Evolutionary conservation across 2,888 invertebrate species (phyloP).

Genomic region (Spodoptera picta): DNA sequence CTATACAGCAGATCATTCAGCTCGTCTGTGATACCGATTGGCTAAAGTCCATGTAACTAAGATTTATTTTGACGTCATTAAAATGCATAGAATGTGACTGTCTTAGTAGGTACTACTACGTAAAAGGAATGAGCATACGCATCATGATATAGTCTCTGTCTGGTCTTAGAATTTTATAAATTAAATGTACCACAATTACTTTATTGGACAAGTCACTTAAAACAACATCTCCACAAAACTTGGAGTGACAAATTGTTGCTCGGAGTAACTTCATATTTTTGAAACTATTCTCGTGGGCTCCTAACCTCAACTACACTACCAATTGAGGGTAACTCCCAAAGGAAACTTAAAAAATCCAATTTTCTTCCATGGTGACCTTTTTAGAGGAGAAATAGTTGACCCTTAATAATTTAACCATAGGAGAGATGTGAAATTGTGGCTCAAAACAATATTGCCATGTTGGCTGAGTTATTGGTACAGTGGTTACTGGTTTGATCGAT

Average conservation of each 20-base stretch:
- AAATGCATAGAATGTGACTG: constrained; percentile 20
- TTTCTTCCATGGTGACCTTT: constrained; percentile 13
- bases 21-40: constrained; percentile 14
- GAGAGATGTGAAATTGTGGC: constrained; percentile 29
- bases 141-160: not conserved
- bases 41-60: constrained; percentile 8
- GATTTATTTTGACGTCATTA: constrained; percentile 12
- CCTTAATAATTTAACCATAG: constrained; percentile 21
- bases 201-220: too few relatives aligned
- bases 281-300: constrained; percentile 4
- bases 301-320: constrained; percentile 20
- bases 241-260: constrained; percentile 4
- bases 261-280: constrained; percentile 4
- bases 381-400: constrained; percentile 9
- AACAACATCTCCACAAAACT: constrained; percentile 7
- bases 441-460: not conserved
- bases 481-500: too few relatives aligned
- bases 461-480: too few relatives aligned
- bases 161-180: too few relatives aligned
- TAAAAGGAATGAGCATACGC: constrained; percentile 23
- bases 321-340: constrained; percentile 24
- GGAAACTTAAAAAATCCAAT: constrained; percentile 23
- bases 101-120: constrained; percentile 22
- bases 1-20: constrained; percentile 5
- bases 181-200: too few relatives aligned